Evolutionary conservation across 2,797 vertebrate species (phyloP).

Genomic region (Falco peregrinus): DNA sequence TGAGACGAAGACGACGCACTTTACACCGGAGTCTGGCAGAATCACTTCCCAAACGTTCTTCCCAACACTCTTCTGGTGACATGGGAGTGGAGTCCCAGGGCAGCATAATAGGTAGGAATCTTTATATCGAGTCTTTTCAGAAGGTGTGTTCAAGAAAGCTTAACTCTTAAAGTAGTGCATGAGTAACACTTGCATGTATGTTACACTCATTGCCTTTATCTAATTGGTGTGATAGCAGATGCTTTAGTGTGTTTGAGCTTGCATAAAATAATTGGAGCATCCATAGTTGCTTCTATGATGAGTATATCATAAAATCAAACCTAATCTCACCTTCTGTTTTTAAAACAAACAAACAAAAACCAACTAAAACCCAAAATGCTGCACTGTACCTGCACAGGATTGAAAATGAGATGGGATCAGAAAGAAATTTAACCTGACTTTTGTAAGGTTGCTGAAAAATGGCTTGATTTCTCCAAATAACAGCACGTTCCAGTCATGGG

Average conservation of each 20-base stretch:
- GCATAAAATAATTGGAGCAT: background rate
- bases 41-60: conserved; percentile 79
- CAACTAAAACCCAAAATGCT: background rate
- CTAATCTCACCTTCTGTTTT: background rate
- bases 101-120: conserved; percentile 66
- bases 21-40: conserved; percentile 83
- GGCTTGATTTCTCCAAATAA: background rate
- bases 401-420: background rate
- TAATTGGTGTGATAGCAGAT: background rate
- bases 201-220: background rate
- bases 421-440: background rate
- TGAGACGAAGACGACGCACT: conserved; percentile 85
- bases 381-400: background rate
- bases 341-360: background rate
- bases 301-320: background rate
- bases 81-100: conserved; percentile 60
- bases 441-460: background rate
- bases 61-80: conserved; percentile 76
- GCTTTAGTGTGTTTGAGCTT: background rate
- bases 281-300: background rate
- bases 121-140: background rate
- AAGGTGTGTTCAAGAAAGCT: background rate
- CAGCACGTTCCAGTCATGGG: background rate
- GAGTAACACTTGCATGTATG: background rate
- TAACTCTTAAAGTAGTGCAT: background rate